Percentiles rank a stretch among this genome's conserved stretches.
These are phyloP conservation scores for Augochlora pura DNA, from an alignment of 1,140 invertebrate genomes.

Conservation along the genomic window DNA sequence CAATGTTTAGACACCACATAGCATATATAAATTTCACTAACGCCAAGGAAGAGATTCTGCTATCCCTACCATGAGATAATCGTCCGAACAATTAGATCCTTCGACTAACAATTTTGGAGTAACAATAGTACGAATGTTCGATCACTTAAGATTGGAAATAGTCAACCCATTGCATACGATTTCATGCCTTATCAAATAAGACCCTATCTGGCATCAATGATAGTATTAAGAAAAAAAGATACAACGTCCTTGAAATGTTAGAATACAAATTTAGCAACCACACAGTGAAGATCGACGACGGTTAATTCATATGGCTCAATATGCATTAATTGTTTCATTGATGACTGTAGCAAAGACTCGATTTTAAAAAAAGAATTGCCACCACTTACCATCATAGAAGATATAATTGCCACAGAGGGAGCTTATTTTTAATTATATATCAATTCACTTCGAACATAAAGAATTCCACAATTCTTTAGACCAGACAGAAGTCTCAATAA, in stretches of 20 bases:
- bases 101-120: slow-evolving; percentile 28
- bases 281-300: slow-evolving; percentile 31
- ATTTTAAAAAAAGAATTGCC: slow-evolving; percentile 27
- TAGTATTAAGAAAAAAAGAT: slow-evolving; percentile 37
- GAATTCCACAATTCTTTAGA: slow-evolving; percentile 9
- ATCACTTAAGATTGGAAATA: slow-evolving; percentile 33
- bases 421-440: slow-evolving; percentile 3
- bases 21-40: neutral
- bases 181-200: slow-evolving; percentile 27
- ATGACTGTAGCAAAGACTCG: slow-evolving; percentile 20
- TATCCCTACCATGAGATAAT: slow-evolving; percentile 25
- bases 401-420: neutral
- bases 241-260: slow-evolving; percentile 27
- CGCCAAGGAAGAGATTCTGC: slow-evolving; percentile 10
- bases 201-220: slow-evolving; percentile 22
- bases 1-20: neutral
- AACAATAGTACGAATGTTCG: slow-evolving; percentile 28
- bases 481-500: slow-evolving; percentile 13
- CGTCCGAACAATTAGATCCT: slow-evolving; percentile 9
- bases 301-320: slow-evolving; percentile 24
- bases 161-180: slow-evolving; percentile 41
- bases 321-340: slow-evolving; percentile 34
- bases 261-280: slow-evolving; percentile 42
- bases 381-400: slow-evolving; percentile 45
- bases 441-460: slow-evolving; percentile 7